Evolutionary conservation across 2,113 vertebrate species (phyloP).

Genomic region (Chauna torquata): DNA sequence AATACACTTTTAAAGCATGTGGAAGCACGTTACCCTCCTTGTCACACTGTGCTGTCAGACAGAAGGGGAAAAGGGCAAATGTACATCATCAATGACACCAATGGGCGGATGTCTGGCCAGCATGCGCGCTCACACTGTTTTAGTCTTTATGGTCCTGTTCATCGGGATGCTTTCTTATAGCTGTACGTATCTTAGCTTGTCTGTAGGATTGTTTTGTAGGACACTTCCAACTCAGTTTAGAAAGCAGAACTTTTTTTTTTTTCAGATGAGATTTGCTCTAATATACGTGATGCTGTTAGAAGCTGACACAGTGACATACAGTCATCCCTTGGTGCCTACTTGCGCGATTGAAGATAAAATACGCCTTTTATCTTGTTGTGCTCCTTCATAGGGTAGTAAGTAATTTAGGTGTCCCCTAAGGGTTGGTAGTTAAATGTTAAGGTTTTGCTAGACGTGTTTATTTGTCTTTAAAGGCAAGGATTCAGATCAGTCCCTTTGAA

Average conservation of each 20-base stretch:
- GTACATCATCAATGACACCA: not conserved
- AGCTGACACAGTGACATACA: not conserved
- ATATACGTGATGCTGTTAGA: not conserved
- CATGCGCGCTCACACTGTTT: rapidly evolving
- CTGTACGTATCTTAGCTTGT: not conserved
- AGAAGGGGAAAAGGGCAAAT: not conserved
- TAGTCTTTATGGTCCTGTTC: not conserved
- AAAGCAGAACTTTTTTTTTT: not conserved
- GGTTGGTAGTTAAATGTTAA: not conserved
- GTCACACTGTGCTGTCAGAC: rapidly evolving
- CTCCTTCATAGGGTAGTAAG: not conserved
- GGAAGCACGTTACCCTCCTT: not conserved
- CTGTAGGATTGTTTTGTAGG: not conserved
- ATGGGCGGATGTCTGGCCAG: not conserved
- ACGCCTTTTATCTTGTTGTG: conserved; percentile 17
- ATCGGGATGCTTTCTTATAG: rapidly evolving
- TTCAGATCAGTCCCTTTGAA: not conserved
- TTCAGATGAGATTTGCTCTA: not conserved
- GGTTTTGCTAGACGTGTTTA: conserved; percentile 1
- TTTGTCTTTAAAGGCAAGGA: not conserved
- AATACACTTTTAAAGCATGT: not conserved
- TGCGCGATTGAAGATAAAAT: conserved; percentile 16
- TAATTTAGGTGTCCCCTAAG: conserved; percentile 5
- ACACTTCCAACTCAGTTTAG: not conserved
- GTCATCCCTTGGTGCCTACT: not conserved